Evolutionary conservation across 2,888 invertebrate genomes (phyloP), one percentile per base, ranked within the genome.

Genomic region (Tachina grossa): DNA sequence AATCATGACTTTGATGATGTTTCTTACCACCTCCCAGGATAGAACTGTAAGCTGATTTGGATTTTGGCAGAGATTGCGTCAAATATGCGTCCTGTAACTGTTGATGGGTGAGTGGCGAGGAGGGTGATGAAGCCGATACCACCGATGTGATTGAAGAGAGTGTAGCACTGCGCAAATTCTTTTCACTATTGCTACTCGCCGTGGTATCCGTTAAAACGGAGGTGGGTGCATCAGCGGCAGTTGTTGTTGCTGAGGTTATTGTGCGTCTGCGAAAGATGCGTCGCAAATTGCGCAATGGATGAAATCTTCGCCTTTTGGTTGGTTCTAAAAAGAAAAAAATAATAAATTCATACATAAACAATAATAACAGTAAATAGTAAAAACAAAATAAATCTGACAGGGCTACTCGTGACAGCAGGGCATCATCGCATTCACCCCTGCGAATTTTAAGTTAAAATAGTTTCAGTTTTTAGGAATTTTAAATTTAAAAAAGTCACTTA

Each of bases 261-360:
- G 93, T 92, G 79, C 93, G 92, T 65, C 93, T 91, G 1, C 93
- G 92, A 87, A 93, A 93, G 83, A 93, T 93, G 55, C 93, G 92
- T 8, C 93, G 91, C 71, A 93, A 88, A 89, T 93, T 93, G 55
- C 93, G 91, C 53, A 93, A 89, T 57, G 93, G 93, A 89, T 92
- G 92, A 87, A 93, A 93, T 82, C 92, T 90, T 65, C 93, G 91
- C 45, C 93, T 90, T 88, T 92, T 92, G 85, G 92, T 92, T 88
- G 91, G 91, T 82, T 93, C 93, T 92, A 81, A 51, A 87, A 87
- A 43, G 31, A 39, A 80, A 49, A 65, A 9, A 51, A n/a, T n/a
- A 68, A 51, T 5, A 31, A 31, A 31, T 1, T 0, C 6, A 31
- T 6, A 31, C 2, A 31, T 31, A 6, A 31, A 31, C 4, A 31